Evolutionary conservation across 2,113 vertebrate species (phyloP).

Genomic region (Fregata magnificens): DNA sequence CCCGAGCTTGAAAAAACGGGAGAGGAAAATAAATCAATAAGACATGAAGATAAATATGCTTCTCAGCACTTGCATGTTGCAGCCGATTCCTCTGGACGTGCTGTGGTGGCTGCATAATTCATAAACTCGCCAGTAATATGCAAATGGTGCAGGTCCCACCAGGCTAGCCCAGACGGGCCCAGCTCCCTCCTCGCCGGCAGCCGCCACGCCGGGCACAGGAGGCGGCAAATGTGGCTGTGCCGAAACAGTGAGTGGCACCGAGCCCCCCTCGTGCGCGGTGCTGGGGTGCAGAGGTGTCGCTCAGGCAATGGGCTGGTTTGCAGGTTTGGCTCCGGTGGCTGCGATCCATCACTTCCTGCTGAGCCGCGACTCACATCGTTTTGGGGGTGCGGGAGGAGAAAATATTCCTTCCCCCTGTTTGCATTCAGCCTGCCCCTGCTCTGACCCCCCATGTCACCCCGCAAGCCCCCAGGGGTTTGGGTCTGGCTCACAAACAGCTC

Average conservation of each 20-base stretch:
- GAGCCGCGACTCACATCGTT: background rate
- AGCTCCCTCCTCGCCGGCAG: background rate
- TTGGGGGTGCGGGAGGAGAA: background rate
- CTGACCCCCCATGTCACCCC: fast-evolving
- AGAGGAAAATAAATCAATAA: slow-evolving; percentile 48
- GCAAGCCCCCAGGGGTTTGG: fast-evolving
- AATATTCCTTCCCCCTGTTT: background rate
- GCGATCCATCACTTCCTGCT: background rate
- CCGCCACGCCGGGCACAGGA: background rate
- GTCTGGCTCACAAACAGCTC: background rate
- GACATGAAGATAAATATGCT: slow-evolving; percentile 36
- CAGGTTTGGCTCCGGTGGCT: background rate
- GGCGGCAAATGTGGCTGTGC: background rate
- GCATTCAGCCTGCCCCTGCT: background rate
- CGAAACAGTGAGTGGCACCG: background rate
- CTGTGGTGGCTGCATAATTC: slow-evolving; percentile 30
- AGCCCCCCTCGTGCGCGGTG: background rate
- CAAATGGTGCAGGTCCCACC: background rate
- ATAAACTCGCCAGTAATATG: background rate
- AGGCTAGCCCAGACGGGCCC: background rate
- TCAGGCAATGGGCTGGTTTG: background rate
- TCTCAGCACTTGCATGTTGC: background rate
- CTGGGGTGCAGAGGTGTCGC: background rate
- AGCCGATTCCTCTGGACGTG: background rate
- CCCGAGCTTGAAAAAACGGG: background rate